Conservation (phyloP, 2,797 vertebrate species). For the Bovichtus variegatus region DNA sequence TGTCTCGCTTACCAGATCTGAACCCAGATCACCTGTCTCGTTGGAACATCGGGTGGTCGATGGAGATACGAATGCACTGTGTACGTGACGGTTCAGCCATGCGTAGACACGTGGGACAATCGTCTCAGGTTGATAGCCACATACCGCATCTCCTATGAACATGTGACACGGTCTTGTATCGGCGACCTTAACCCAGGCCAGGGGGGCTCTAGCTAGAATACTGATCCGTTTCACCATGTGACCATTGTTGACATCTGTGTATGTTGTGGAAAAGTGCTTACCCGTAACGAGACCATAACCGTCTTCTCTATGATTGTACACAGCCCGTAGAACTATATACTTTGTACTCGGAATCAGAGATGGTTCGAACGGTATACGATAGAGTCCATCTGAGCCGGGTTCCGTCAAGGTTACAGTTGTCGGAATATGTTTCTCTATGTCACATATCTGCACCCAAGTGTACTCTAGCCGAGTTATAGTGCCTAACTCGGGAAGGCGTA, state of each 20-base stretch:
- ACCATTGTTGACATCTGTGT: not conserved
- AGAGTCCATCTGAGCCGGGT: not conserved
- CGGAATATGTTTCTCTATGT: constrained; percentile 1
- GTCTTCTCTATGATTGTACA: not conserved
- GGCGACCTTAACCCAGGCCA: no score
- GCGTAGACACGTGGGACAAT: no score
- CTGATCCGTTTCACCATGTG: constrained; percentile 5
- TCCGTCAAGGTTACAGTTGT: not conserved
- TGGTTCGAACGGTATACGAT: not conserved
- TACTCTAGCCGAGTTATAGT: not conserved
- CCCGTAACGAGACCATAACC: constrained; percentile 10
- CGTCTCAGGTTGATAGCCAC: not conserved
- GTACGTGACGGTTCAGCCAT: not conserved
- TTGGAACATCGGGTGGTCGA: no score
- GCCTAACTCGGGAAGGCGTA: not conserved
- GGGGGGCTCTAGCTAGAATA: not conserved
- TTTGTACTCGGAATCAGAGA: fast-evolving
- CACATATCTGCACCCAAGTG: constrained; percentile 11
- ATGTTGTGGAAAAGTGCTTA: not conserved
- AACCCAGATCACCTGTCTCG: no score
- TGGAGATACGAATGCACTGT: not conserved
- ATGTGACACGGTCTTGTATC: no score
- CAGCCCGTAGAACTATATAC: not conserved
- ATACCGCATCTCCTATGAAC: not conserved
- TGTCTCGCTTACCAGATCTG: not conserved